Evolutionary conservation across 2,113 vertebrate species (phyloP).

Genomic region (Nanger granti): DNA sequence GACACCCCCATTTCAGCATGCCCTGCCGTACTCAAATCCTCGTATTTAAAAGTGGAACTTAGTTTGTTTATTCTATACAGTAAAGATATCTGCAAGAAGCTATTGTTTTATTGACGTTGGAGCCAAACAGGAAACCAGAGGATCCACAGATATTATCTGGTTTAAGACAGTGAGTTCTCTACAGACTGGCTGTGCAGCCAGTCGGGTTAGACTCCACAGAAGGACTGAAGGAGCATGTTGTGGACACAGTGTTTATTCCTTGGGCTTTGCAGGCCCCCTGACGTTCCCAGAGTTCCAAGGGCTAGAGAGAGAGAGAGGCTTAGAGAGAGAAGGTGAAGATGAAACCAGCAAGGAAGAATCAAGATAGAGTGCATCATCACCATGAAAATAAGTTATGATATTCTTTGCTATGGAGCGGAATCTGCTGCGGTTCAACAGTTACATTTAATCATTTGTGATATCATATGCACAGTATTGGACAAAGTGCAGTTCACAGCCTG

Average conservation of each 20-base stretch:
- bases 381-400: background rate
- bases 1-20: constrained; percentile 5
- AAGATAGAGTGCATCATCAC: background rate
- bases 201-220: background rate
- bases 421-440: background rate
- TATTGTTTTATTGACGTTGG: constrained; percentile 40
- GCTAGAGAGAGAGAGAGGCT: background rate
- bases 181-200: background rate
- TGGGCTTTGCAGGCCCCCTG: background rate
- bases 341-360: background rate
- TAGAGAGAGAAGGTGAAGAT: background rate
- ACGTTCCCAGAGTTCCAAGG: constrained; percentile 1
- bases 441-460: background rate
- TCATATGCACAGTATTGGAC: background rate
- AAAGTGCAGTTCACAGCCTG: background rate
- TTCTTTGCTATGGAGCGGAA: background rate
- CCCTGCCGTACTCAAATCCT: background rate
- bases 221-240: background rate
- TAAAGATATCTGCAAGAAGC: constrained; percentile 52
- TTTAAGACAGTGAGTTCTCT: constrained; percentile 15
- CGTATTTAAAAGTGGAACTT: constrained; percentile 45
- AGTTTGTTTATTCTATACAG: constrained; percentile 48
- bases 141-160: constrained; percentile 53
- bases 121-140: constrained; percentile 56
- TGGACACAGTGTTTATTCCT: background rate